Conservation (phyloP, 2,113 vertebrate genomes). For the Oncorhynchus clarkii region DNA sequence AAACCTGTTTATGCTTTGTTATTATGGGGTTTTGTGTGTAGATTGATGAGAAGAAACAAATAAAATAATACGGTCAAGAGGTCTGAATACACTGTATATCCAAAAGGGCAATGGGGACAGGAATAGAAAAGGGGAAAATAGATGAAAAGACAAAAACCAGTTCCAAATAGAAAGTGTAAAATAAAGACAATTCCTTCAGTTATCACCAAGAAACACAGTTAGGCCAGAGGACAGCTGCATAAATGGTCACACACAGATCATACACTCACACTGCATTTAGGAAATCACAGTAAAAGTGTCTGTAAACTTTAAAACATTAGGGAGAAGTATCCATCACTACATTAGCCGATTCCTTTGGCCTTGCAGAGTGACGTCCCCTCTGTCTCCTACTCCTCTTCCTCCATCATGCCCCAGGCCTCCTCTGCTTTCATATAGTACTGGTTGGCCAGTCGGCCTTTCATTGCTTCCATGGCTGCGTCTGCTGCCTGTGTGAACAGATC, state of each 20-base stretch:
- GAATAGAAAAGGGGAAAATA: slow-evolving; percentile 10
- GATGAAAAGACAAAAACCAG: too few relatives aligned
- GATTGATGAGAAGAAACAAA: too few relatives aligned
- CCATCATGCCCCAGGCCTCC: slow-evolving; percentile 90
- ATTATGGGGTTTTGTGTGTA: too few relatives aligned
- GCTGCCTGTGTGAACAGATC: slow-evolving; percentile 94
- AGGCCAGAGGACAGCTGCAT: background rate
- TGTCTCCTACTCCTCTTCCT: slow-evolving; percentile 44
- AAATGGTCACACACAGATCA: background rate
- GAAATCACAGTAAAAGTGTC: slow-evolving; percentile 41
- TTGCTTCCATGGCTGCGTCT: slow-evolving; percentile 89
- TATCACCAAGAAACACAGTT: background rate
- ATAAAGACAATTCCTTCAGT: background rate
- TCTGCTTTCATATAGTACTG: slow-evolving; percentile 95
- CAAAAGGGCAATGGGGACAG: slow-evolving; percentile 20
- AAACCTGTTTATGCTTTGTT: too few relatives aligned
- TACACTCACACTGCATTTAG: slow-evolving; percentile 6
- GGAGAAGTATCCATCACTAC: background rate
- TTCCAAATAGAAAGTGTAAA: background rate
- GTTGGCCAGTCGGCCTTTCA: slow-evolving; percentile 94
- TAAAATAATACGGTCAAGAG: too few relatives aligned
- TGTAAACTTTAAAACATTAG: slow-evolving; percentile 52
- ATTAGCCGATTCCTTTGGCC: too few relatives aligned
- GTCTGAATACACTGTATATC: background rate
- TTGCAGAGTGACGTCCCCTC: background rate